A percentile compares a stretch with the other conserved stretches of the same genome.
These are phyloP conservation scores for Lamproptera curius DNA, from an alignment of 2,888 invertebrate genomes.

Conservation along the genomic window DNA sequence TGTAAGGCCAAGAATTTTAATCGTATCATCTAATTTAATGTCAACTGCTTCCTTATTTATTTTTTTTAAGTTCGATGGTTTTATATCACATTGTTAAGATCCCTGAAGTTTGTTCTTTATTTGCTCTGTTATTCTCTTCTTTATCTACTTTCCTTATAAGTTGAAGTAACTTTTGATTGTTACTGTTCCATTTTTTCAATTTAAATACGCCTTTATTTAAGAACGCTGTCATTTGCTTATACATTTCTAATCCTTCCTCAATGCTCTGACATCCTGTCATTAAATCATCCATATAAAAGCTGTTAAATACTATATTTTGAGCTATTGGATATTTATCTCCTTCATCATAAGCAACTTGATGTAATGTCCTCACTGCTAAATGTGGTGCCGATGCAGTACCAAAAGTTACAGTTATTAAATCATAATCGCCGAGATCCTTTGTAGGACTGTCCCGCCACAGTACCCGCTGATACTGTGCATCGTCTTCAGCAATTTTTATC, in stretches of 20 bases:
- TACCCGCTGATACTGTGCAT: not conserved
- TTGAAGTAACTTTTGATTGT: not conserved
- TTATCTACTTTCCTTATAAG: not conserved
- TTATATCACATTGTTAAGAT: not conserved
- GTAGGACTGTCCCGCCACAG: not conserved
- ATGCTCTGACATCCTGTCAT: slow-evolving; percentile 25
- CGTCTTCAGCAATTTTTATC: not conserved
- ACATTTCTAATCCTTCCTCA: slow-evolving; percentile 23
- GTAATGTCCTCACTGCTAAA: slow-evolving; percentile 23
- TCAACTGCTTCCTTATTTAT: not conserved
- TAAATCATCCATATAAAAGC: slow-evolving; percentile 29
- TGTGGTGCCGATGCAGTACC: slow-evolving; percentile 30
- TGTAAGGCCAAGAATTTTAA: not conserved
- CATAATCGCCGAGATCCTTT: not conserved
- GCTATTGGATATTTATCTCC: slow-evolving; percentile 19
- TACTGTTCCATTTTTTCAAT: slow-evolving; percentile 28
- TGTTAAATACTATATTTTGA: slow-evolving; percentile 3
- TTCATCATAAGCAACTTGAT: slow-evolving; percentile 23
- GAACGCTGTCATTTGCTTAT: slow-evolving; percentile 26
- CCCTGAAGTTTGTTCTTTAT: not conserved
- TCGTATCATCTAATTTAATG: not conserved
- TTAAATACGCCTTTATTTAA: slow-evolving; percentile 31
- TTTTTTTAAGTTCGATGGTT: not conserved
- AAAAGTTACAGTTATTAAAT: slow-evolving; percentile 28
- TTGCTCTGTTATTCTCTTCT: not conserved